Percentiles rank a stretch among this genome's conserved stretches.
phyloP scores from a whole-genome alignment of 2,113 vertebrate species.

The Malurus elegans region DNA sequence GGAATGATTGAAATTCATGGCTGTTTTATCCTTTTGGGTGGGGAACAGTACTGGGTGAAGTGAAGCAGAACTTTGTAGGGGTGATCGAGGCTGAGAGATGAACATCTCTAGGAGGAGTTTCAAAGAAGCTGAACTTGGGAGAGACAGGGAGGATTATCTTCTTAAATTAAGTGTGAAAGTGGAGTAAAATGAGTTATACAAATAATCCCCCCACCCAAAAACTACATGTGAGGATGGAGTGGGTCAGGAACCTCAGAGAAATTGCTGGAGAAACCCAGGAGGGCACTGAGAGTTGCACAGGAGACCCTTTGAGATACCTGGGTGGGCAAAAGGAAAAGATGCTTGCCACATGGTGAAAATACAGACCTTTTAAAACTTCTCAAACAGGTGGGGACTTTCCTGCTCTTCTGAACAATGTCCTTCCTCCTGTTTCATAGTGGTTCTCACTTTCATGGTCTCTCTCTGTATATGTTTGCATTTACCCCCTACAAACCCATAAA shows the following conservation, averaged over 20 bases:
- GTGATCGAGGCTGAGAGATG: not conserved
- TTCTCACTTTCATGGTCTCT: not conserved
- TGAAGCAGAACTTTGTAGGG: not conserved
- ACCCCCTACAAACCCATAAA: not conserved
- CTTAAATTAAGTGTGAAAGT: not conserved
- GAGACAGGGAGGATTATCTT: not conserved
- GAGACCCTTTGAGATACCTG: not conserved
- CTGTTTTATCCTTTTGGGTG: not conserved
- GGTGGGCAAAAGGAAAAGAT: not conserved
- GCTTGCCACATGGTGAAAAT: not conserved
- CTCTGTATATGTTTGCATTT: not conserved
- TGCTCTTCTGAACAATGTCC: not conserved
- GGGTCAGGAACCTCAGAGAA: not conserved
- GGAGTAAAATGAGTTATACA: not conserved
- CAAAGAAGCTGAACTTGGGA: not conserved
- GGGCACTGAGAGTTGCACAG: not conserved
- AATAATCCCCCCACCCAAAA: not conserved
- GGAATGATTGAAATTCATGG: not conserved
- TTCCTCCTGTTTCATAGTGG: not conserved
- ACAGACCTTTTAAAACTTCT: not conserved
- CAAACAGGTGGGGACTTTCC: not conserved
- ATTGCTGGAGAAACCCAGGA: not conserved
- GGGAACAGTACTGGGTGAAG: not conserved
- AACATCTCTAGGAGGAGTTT: not conserved
- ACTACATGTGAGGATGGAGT: rapidly evolving